phyloP scores from a whole-genome alignment of 2,113 vertebrate species.

The Petromus typicus region DNA sequence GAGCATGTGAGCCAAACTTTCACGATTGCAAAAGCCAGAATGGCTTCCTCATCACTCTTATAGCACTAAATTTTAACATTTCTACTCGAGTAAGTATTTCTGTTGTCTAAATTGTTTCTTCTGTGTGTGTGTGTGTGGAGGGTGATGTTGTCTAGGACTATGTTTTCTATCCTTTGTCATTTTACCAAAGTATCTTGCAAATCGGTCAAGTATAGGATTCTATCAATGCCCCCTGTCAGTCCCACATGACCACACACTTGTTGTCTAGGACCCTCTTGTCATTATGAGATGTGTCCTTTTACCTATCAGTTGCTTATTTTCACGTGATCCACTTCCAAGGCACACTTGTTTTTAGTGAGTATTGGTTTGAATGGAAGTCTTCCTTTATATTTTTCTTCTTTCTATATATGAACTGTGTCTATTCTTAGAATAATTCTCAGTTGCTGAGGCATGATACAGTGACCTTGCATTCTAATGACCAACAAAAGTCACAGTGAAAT shows the following conservation, averaged over 20 bases:
- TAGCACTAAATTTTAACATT: background rate
- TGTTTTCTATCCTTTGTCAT: background rate
- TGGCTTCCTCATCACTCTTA: background rate
- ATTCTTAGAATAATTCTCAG: background rate
- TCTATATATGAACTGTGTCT: background rate
- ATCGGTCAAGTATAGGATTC: background rate
- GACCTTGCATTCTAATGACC: background rate
- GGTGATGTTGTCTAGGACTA: background rate
- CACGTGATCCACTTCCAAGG: too few relatives aligned
- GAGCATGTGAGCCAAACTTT: background rate
- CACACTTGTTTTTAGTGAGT: fast-evolving
- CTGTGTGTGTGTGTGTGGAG: too few relatives aligned
- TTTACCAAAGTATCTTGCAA: background rate
- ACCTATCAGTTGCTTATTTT: too few relatives aligned
- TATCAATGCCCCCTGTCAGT: too few relatives aligned
- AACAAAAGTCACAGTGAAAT: background rate
- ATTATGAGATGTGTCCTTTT: background rate
- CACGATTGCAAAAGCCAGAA: background rate
- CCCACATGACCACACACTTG: fast-evolving
- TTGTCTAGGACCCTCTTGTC: background rate
- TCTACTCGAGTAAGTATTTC: background rate
- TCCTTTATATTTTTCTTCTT: background rate
- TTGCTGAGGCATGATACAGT: background rate
- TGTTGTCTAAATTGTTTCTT: background rate
- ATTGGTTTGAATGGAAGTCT: background rate